Base-by-base conservation (phyloP, 2,797 vertebrate species). In the Halcyon badia region DNA sequence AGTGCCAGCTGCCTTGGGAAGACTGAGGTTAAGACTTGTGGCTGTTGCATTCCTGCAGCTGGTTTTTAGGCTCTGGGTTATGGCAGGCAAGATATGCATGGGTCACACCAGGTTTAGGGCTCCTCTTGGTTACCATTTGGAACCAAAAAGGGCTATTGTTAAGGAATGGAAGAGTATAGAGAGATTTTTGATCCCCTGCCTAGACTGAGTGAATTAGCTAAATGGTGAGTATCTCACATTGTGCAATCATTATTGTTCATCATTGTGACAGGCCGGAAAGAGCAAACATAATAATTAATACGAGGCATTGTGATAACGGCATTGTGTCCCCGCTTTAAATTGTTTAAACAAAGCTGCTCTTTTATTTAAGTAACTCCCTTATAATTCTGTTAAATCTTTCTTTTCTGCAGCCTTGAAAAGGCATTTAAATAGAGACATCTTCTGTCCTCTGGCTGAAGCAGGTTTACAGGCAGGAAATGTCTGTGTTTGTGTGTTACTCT, bases 281-380 rank as follows among this genome's bases (percentile, higher is more conserved):
- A 93, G 73, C 94, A 93, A 94, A 84, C 85, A 95, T 88, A 83
- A 85, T 92, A 92, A 95, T 96, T 95, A 94, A 91, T 89, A 69
- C 3, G 2, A 56, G 1, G 31, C 76, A 41, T 51, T 94, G 65
- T 91, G 87, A 64, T 77, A 87, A 85, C 71, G 41, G 44, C 75
- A 65, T 83, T 91, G 77, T 91, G 85, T 81, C 85, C 42, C 70
- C 79, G 82, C 65, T 94, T 96, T 71, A 69, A 81, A 93, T 51
- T 87, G 77, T 79, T 83, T 90, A 79, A 89, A 62, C 3, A 0
- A 22, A 83, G 84, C 57, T 88, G 52, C 49, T 91, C 44, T 94
- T 96, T 95, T 87, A 87, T 81, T 93, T 82, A 76, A 89, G 46
- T 83, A 80, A 72, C 42, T 86, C 82, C 46, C 39, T 35, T 22